phyloP scores from a whole-genome alignment of 1,140 invertebrate genomes.

The Carposina sasakii region DNA sequence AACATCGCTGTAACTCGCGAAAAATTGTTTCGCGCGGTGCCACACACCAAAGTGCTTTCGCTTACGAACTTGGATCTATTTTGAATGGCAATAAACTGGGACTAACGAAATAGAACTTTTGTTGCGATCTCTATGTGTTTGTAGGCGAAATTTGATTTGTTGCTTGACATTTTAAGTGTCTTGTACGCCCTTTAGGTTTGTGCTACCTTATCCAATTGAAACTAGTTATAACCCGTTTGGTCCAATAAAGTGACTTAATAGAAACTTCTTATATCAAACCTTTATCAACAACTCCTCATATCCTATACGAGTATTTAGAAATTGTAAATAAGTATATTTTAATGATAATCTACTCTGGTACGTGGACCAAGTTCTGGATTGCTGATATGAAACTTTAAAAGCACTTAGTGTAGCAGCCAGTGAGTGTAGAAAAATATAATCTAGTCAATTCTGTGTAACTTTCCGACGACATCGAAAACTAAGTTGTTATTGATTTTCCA shows the following conservation, averaged over 20 bases:
- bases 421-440: constrained; percentile 10
- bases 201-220: too few relatives aligned
- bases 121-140: too few relatives aligned
- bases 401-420: constrained; percentile 27
- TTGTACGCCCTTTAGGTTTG: too few relatives aligned
- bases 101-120: too few relatives aligned
- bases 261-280: constrained; percentile 37
- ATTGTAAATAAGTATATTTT: constrained; percentile 32
- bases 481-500: constrained; percentile 35
- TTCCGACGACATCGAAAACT: constrained; percentile 30
- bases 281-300: constrained; percentile 35
- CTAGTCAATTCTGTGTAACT: background rate
- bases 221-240: constrained; percentile 20
- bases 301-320: constrained; percentile 23
- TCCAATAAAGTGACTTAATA: constrained; percentile 57
- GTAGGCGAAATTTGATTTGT: too few relatives aligned
- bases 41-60: too few relatives aligned
- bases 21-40: too few relatives aligned
- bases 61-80: too few relatives aligned
- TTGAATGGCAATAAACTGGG: too few relatives aligned
- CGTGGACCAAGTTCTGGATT: constrained; percentile 45
- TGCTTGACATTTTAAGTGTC: too few relatives aligned
- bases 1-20: constrained; percentile 33
- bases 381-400: constrained; percentile 8
- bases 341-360: constrained; percentile 22